Conservation (phyloP, 1,140 invertebrate genomes). For the Ceratosolen fusciceps region DNA sequence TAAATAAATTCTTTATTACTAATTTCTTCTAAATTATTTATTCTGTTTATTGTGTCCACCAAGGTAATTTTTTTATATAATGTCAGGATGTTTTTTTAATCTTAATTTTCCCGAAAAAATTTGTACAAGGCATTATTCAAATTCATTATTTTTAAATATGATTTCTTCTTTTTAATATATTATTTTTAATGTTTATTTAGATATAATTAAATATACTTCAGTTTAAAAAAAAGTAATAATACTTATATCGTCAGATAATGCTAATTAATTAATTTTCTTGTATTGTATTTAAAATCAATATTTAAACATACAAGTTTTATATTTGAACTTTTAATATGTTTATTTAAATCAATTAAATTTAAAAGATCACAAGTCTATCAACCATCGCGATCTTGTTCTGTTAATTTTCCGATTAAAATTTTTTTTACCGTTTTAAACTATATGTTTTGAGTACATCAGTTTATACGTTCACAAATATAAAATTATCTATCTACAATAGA, state of each 20-base stretch:
- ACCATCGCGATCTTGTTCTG: too few species aligned
- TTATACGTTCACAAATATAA: constrained; percentile 49
- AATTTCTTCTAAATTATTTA: constrained; percentile 42
- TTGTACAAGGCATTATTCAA: constrained; percentile 44
- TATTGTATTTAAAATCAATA: too few species aligned
- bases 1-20: too few species aligned
- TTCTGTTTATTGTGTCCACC: constrained; percentile 63
- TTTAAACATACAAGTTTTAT: too few species aligned
- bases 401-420: background rate
- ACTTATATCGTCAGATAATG: too few species aligned
- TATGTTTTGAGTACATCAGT: constrained; percentile 38
- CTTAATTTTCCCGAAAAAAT: constrained; percentile 61
- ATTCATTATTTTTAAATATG: constrained; percentile 42
- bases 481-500: constrained; percentile 63
- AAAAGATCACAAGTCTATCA: too few species aligned
- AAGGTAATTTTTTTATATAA: constrained; percentile 64
- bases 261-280: too few species aligned
- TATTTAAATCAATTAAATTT: too few species aligned
- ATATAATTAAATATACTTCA: too few species aligned
- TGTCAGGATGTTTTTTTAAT: too few species aligned
- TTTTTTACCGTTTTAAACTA: background rate
- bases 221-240: constrained; percentile 4
- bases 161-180: background rate
- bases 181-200: background rate
- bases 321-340: too few species aligned